Evolutionary conservation across 2,113 vertebrate genomes (phyloP), one percentile per base, ranked within the genome.

Genomic region (Myotis davidii): DNA sequence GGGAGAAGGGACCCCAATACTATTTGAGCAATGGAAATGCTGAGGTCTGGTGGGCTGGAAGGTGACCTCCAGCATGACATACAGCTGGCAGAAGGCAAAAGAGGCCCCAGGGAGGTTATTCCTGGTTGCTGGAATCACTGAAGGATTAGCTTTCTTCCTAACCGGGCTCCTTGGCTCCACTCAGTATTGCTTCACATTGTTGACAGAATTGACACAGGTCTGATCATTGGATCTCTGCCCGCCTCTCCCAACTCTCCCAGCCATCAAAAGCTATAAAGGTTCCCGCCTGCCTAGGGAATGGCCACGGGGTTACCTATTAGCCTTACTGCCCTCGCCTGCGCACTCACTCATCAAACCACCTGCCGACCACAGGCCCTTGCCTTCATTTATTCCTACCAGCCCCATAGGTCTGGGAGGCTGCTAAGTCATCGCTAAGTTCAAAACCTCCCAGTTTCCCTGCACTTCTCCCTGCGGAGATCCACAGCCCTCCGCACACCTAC

Each of bases 391-490:
- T 94, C 5, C 39, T 39, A 78, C 25, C 65, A 61, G 65, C 65
- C 50, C 32, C 32, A 78, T 2, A n/a, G 29, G 11, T 37, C 59
- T 76, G 77, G 73, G 77, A 88, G 59, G 7, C 52, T 91, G 34
- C 50, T 69, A 91, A 9, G 82, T 65, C 34, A 76, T 34, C 64
- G 45, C 8, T 83, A 82, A 94, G 67, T 64, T 87, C 45, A 91
- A 93, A 92, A 25, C 90, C 52, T 89, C 77, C 72, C 39, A 85
- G 70, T 50, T 86, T 39, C 37, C 59, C 21, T 94, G 25, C 37
- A 34, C 70, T 79, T n/a, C 48, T 69, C 42, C 65, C 32, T 92
- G 69, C 73, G 76, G 37, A 74, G 50, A 69, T 9, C 42, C 74
- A 83, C 1, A 77, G 85, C 23, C 18, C 50, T 85, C 23, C 64